Evolutionary conservation across 1,140 invertebrate genomes (phyloP), one percentile per base, ranked within the genome.

Genomic region (Ips nitidus): DNA sequence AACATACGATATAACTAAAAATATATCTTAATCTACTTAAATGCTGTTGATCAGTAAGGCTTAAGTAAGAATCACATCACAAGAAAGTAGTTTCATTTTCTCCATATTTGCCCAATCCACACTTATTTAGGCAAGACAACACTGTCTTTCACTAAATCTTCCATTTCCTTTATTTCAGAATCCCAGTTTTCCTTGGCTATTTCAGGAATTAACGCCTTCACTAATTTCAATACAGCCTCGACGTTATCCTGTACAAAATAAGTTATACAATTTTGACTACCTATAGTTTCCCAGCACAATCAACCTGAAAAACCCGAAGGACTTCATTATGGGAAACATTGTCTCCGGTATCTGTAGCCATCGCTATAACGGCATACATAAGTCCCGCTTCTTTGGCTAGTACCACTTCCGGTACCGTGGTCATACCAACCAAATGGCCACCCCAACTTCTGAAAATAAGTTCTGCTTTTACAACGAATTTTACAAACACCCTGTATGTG

Each of bases 341-440:
- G 62, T 89, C 87, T 36, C 86, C 89, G 41, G 84, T 83, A 83
- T 99, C 98, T 0, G 98, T 99, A 7, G 93, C 91, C 78, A 99
- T 87, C 3, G 95, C 97, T 41, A 99, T 83, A 1, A 91, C 85
- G 2, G 90, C 94, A 82, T 99, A 99, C 57, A 93, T 88, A 64
- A 99, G 79, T 0, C 96, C 97, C n/a, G 93, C 89, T 84, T 99
- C 98, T 82, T 96, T 97, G 0, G 98, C 97, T 56, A 99, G 78
- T 42, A 90, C 86, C 6, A 97, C 97, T 85, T 99, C 98, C 1
- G 98, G 98, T 45, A 94, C 92, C 41, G 91, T 91, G 5, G 97
- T 99, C 98, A 99, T 99, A 78, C 97, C 97, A 47, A 99, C 88
- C 41, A 98, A 84, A 83, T 97, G 87, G 37, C 90, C 94, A 56